Conservation (phyloP, 2,113 vertebrate species). For the Oenanthe melanoleuca region DNA sequence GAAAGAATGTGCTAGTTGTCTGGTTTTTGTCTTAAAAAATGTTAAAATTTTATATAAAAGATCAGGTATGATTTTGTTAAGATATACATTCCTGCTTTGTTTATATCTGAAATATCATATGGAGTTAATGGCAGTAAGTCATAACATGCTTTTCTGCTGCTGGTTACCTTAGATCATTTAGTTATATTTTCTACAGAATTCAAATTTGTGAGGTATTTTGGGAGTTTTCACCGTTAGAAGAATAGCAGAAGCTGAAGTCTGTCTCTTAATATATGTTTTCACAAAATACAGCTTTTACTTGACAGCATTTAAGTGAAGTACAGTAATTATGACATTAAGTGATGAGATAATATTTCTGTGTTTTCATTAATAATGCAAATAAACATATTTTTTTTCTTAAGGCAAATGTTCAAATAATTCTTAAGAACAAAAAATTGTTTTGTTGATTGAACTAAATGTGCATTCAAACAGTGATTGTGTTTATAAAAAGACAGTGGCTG, state of each 20-base stretch:
- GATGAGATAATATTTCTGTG: not conserved
- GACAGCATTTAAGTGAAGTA: constrained; percentile 29
- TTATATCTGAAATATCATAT: not conserved
- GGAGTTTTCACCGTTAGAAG: not conserved
- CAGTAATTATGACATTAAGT: constrained; percentile 36
- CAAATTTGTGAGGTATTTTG: not conserved
- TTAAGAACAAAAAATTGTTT: not conserved
- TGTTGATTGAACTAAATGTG: not conserved
- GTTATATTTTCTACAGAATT: not conserved
- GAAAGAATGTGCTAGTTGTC: not conserved
- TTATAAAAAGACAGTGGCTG: not conserved
- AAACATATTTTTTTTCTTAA: not conserved
- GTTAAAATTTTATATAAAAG: not conserved
- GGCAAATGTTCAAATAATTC: not conserved
- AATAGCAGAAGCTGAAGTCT: constrained; percentile 10
- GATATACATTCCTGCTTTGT: not conserved
- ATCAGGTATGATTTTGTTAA: not conserved
- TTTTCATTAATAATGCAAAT: constrained; percentile 56
- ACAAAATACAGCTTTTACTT: constrained; percentile 40
- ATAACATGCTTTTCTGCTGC: not conserved
- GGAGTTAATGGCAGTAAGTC: not conserved
- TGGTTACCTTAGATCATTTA: not conserved
- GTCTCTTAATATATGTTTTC: not conserved
- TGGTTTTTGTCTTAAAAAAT: not conserved
- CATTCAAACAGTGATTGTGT: not conserved